Evolutionary conservation across 1,140 invertebrate species (phyloP).

Genomic region (Bradysia coprophila): DNA sequence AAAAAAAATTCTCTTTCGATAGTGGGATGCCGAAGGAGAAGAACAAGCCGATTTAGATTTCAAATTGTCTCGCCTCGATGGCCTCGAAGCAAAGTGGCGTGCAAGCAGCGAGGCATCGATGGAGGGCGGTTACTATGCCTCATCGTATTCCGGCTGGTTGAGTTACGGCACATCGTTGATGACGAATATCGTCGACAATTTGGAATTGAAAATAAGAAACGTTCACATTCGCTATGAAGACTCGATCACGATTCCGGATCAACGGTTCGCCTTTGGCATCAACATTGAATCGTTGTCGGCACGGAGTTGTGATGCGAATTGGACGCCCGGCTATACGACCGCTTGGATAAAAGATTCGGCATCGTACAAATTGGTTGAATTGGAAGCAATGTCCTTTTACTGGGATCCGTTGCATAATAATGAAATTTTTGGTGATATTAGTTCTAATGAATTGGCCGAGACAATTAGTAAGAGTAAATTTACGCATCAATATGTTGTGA

Average conservation of each 20-base stretch:
- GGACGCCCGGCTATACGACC: slow-evolving; percentile 56
- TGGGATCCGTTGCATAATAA: slow-evolving; percentile 57
- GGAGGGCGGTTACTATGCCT: slow-evolving; percentile 59
- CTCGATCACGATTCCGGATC: slow-evolving; percentile 41
- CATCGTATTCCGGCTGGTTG: slow-evolving; percentile 77
- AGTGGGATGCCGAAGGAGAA: slow-evolving; percentile 76
- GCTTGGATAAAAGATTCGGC: slow-evolving; percentile 36
- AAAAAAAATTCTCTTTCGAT: too few relatives aligned
- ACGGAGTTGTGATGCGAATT: slow-evolving; percentile 82
- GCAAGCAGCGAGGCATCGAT: slow-evolving; percentile 46
- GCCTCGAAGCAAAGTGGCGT: slow-evolving; percentile 75
- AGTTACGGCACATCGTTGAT: slow-evolving; percentile 81
- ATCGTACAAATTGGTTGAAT: slow-evolving; percentile 76
- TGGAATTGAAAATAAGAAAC: slow-evolving; percentile 82
- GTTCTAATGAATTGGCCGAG: slow-evolving; percentile 44
- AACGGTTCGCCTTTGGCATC: slow-evolving; percentile 67
- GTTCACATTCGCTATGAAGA: slow-evolving; percentile 96
- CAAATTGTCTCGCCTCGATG: slow-evolving; percentile 69
- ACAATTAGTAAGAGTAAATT: slow-evolving; percentile 5
- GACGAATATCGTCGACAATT: slow-evolving; percentile 89
- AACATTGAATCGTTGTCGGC: slow-evolving; percentile 65
- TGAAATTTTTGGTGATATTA: slow-evolving; percentile 46
- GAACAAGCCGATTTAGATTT: slow-evolving; percentile 58
- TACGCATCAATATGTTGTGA: slow-evolving; percentile 48
- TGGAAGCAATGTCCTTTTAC: slow-evolving; percentile 76